Conservation (phyloP, 2,888 invertebrate species). For the Rhagonycha fulva region DNA sequence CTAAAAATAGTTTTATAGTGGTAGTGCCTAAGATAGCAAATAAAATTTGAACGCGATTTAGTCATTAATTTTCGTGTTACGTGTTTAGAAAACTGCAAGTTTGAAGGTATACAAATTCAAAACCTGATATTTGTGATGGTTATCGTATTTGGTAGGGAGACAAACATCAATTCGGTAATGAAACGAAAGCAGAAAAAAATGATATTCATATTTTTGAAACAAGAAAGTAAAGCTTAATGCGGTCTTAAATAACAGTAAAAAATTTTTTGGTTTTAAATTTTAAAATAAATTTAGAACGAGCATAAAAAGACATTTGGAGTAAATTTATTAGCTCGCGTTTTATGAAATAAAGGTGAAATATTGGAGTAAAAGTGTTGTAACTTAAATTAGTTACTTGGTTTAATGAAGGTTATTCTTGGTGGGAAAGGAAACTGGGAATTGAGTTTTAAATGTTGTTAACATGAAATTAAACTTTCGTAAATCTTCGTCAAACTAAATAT, state of each 20-base stretch:
- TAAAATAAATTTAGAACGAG: slow-evolving; percentile 3
- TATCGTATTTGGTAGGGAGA: background rate
- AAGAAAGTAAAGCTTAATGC: background rate
- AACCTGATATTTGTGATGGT: background rate
- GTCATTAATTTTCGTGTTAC: slow-evolving; percentile 18
- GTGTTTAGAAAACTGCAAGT: slow-evolving; percentile 1
- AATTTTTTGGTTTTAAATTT: background rate
- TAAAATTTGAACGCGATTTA: slow-evolving; percentile 20
- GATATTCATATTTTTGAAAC: background rate
- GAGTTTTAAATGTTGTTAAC: background rate
- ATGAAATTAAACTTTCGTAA: background rate
- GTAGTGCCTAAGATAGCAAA: slow-evolving; percentile 3
- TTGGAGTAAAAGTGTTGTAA: slow-evolving; percentile 15
- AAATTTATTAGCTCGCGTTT: slow-evolving; percentile 3
- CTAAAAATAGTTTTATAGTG: slow-evolving; percentile 1
- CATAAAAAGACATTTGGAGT: slow-evolving; percentile 1
- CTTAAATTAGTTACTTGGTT: slow-evolving; percentile 13
- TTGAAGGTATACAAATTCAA: background rate
- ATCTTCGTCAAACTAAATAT: background rate
- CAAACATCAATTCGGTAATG: background rate
- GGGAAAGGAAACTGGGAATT: slow-evolving; percentile 3
- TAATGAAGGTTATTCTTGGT: slow-evolving; percentile 12
- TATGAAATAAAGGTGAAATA: slow-evolving; percentile 10
- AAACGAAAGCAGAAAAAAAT: background rate
- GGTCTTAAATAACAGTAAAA: background rate